Evolutionary conservation across 2,797 vertebrate species (phyloP).

Genomic region (Megaceryle alcyon): DNA sequence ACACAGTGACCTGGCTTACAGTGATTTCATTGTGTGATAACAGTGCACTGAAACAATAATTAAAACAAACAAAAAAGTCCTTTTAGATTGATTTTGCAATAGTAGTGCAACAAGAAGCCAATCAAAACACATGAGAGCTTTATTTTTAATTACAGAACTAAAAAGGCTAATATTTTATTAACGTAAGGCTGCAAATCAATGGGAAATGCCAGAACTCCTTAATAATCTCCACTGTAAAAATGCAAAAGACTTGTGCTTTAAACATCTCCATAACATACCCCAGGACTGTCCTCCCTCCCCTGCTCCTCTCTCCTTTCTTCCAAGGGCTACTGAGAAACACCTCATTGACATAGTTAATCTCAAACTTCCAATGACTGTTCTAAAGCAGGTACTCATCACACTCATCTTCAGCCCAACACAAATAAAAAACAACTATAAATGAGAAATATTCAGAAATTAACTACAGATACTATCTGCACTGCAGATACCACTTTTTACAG

Average conservation of each 20-base stretch:
- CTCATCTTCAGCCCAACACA: not conserved
- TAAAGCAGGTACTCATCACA: not conserved
- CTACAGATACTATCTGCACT: not conserved
- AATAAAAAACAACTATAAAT: not conserved
- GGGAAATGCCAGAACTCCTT: slow-evolving; percentile 9
- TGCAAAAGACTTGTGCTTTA: slow-evolving; percentile 13
- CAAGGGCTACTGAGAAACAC: not conserved
- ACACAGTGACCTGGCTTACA: slow-evolving; percentile 27
- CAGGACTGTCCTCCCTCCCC: not conserved
- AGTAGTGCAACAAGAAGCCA: not conserved
- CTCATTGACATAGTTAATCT: accelerated
- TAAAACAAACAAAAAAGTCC: not conserved
- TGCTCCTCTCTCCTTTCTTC: not conserved
- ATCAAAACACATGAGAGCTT: not conserved
- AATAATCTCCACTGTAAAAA: not conserved
- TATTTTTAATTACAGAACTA: slow-evolving; percentile 28
- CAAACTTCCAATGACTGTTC: accelerated
- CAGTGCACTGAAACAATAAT: not conserved
- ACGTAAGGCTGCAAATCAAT: slow-evolving; percentile 11
- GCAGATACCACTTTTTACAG: not conserved
- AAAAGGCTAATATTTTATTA: slow-evolving; percentile 46
- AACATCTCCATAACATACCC: not conserved
- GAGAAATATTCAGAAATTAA: not conserved
- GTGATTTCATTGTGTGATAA: slow-evolving; percentile 24
- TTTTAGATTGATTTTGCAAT: not conserved